Conservation (phyloP, 2,888 invertebrate species). For the Lasius platythorax region DNA sequence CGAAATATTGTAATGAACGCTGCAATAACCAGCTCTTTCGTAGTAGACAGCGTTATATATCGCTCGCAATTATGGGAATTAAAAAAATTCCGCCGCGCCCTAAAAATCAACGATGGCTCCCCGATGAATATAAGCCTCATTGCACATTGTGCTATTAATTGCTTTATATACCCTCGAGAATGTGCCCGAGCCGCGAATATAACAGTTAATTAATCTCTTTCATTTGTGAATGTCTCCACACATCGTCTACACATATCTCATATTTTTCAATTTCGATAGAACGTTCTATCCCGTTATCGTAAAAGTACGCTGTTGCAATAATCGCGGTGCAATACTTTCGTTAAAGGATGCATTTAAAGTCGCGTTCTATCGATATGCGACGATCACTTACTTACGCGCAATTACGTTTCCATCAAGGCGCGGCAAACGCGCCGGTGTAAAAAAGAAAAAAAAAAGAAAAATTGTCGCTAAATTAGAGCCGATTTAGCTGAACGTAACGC, state of each 20-base stretch:
- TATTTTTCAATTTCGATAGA: neutral
- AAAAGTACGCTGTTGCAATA: slow-evolving; percentile 1
- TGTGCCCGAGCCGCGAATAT: neutral
- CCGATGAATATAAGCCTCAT: slow-evolving; percentile 36
- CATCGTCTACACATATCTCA: neutral
- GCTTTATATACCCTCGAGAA: neutral
- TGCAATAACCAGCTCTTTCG: slow-evolving; percentile 44
- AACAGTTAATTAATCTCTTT: slow-evolving; percentile 55
- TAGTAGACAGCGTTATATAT: slow-evolving; percentile 16
- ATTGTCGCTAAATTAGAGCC: slow-evolving; percentile 45
- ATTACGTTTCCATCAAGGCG: slow-evolving; percentile 23
- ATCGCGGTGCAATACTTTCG: neutral
- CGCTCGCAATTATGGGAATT: slow-evolving; percentile 58
- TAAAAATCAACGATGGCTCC: slow-evolving; percentile 46
- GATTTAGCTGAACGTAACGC: slow-evolving; percentile 54
- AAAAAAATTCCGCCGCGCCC: slow-evolving; percentile 51
- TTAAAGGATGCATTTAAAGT: neutral
- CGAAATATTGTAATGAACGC: slow-evolving; percentile 63
- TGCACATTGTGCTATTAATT: slow-evolving; percentile 7
- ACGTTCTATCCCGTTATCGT: neutral
- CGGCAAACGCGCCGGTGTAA: neutral
- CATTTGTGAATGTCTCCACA: slow-evolving; percentile 39
- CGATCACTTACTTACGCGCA: slow-evolving; percentile 25
- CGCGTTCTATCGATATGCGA: neutral
- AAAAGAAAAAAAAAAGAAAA: slow-evolving; percentile 13